Percentiles rank a stretch among this genome's conserved stretches.
Evolutionary conservation across 2,113 vertebrate genomes (phyloP).

Genomic region (Brienomyrus longianalis): DNA sequence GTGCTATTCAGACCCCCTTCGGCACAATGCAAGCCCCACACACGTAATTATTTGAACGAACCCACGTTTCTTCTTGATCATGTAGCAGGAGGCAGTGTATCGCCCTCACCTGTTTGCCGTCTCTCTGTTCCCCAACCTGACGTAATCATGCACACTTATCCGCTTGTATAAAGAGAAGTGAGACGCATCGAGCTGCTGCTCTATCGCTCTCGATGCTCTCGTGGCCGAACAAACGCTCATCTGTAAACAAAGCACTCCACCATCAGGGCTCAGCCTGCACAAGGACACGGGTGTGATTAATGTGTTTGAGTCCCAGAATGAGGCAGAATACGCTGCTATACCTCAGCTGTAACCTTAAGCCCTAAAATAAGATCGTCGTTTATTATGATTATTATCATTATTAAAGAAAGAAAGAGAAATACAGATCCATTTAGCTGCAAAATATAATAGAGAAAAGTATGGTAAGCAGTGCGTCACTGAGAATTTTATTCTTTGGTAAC

Average conservation of each 20-base stretch:
- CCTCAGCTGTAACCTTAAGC: neutral
- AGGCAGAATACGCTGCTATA: neutral
- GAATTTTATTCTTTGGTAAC: neutral
- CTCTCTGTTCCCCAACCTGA: neutral
- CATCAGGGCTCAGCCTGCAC: neutral
- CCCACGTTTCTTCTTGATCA: neutral
- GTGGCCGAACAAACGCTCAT: too few relatives aligned
- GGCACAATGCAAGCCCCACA: neutral
- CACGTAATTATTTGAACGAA: neutral
- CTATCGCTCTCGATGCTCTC: neutral
- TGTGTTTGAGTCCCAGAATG: neutral
- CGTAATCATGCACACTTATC: neutral
- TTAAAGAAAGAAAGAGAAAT: neutral
- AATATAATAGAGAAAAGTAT: neutral
- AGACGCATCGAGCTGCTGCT: neutral
- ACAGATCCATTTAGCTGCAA: neutral
- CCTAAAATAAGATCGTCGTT: neutral
- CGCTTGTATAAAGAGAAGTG: neutral
- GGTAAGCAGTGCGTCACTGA: neutral
- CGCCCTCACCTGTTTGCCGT: neutral
- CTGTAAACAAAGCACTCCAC: neutral
- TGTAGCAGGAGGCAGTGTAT: neutral
- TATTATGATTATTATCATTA: neutral
- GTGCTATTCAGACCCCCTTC: neutral
- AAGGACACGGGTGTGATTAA: neutral